Evolutionary conservation across 1,140 invertebrate genomes (phyloP), one percentile per base, ranked within the genome.

Genomic region (Augochlora pura): DNA sequence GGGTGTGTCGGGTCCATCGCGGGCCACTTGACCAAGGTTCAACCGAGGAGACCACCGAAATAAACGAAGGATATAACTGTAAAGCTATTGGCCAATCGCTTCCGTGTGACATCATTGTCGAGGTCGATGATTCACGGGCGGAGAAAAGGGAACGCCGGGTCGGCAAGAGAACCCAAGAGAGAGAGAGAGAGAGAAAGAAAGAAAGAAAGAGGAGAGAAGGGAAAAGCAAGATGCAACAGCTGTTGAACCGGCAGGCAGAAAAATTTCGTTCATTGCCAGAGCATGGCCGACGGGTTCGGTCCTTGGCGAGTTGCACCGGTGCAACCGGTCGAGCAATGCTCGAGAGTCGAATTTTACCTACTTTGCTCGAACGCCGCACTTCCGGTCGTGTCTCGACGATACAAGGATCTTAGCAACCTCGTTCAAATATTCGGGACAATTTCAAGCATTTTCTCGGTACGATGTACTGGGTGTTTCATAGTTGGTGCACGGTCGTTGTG

Each of bases 41-140:
- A 27, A 32, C 60, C 23, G 32, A 32, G 4, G 39, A 46, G 39
- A 8, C 6, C n/a, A 59, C 68, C 68, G n/a, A 74, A 79, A 66
- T 73, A 72, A 78, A 54, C 68, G 70, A 74, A 66, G 25, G 39
- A 66, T 49, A 79, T 79, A 79, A 79, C 77, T 74, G 77, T 79
- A 79, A 57, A 73, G 25, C 25, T 38, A 49, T 66, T 16, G 49
- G 54, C 23, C 16, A 23, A 18, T 74, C 70, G 52, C 49, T 79
- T 74, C 70, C 70, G 77, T 38, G 52, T 74, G 62, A 66, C 63
- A 59, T 66, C 38, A 52, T 2, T 32, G 21, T 72, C 23, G 25
- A 42, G 49, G 25, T 57, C 23, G 52, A 74, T 65, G 77, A 79
- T 32, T 73, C 69, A 65, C 39, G 23, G 46, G 23, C 14, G 67